Evolutionary conservation across 2,113 vertebrate genomes (phyloP).

Genomic region (Carassius carassius): DNA sequence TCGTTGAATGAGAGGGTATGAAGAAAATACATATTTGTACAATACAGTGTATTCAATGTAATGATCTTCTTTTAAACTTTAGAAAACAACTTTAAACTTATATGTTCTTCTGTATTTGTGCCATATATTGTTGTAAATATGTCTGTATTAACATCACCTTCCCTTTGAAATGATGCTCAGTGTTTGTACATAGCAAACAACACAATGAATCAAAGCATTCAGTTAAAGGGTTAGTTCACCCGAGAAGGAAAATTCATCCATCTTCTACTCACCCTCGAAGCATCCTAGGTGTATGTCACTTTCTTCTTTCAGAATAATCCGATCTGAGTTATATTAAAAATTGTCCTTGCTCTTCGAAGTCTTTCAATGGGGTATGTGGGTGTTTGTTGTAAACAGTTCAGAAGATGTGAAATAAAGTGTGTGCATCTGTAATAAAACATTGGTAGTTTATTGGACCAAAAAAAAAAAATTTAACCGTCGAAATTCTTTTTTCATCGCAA

Average conservation of each 20-base stretch:
- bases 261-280: too few relatives aligned
- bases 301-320: too few relatives aligned
- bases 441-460: too few relatives aligned
- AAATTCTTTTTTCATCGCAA: neutral
- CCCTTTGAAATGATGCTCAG: neutral
- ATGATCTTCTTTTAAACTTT: neutral
- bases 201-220: conserved; percentile 2
- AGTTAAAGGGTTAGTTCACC: too few relatives aligned
- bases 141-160: neutral
- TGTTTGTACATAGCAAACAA: neutral
- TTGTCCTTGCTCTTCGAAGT: too few relatives aligned
- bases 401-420: too few relatives aligned
- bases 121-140: neutral
- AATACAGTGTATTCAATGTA: neutral
- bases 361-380: too few relatives aligned
- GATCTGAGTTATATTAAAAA: too few relatives aligned
- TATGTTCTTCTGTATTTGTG: neutral
- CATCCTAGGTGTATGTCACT: too few relatives aligned
- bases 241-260: too few relatives aligned
- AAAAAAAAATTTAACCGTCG: neutral
- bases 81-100: neutral
- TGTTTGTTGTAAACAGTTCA: too few relatives aligned
- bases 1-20: neutral
- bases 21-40: neutral
- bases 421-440: too few relatives aligned